Conservation (phyloP, 1,140 invertebrate species). For the Metopolophium dirhodum region DNA sequence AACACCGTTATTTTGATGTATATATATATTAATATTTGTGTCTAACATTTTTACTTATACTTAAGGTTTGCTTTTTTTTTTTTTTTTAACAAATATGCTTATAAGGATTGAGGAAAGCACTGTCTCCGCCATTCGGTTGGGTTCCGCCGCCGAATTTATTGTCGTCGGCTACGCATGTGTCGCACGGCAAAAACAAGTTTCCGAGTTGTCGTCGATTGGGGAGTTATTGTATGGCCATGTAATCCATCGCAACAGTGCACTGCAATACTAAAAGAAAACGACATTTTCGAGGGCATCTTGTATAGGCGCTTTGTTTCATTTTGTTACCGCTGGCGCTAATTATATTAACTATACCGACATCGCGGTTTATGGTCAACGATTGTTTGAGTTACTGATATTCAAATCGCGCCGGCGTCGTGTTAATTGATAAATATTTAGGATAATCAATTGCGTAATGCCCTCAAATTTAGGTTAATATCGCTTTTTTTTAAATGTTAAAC, state of each 20-base stretch:
- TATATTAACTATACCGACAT: neutral
- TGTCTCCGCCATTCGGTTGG: neutral
- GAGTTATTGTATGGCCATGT: neutral
- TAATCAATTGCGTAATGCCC: neutral
- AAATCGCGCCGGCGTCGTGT: neutral
- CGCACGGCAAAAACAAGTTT: neutral
- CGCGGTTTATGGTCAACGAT: neutral
- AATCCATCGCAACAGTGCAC: neutral
- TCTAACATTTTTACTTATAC: neutral
- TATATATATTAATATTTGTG: neutral
- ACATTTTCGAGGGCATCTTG: neutral
- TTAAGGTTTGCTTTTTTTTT: neutral
- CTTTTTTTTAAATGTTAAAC: neutral
- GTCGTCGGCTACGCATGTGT: neutral
- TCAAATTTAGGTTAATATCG: too few relatives aligned
- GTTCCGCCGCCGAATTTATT: neutral
- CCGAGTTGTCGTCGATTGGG: neutral
- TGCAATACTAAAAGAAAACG: neutral
- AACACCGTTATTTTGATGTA: neutral
- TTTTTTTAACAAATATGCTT: neutral
- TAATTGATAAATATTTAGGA: neutral
- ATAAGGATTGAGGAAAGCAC: neutral
- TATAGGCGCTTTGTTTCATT: neutral
- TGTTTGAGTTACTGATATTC: neutral
- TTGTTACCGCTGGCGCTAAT: neutral